These are phyloP conservation scores for Panulirus ornatus DNA, from an alignment of 1,140 invertebrate genomes.

Conservation along the genomic window DNA sequence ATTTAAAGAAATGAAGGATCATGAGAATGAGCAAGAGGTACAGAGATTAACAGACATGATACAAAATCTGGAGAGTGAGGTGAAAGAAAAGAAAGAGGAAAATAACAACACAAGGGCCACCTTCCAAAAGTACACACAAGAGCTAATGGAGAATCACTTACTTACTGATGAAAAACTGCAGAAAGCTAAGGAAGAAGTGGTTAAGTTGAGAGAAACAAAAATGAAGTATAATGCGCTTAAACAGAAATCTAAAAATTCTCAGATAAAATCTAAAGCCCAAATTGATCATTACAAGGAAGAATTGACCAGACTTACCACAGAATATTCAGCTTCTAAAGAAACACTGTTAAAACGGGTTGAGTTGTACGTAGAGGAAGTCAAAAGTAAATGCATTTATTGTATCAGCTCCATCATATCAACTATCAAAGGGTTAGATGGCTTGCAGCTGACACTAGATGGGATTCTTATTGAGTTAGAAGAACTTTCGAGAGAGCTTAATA, in stretches of 20 bases:
- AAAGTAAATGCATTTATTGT: neutral
- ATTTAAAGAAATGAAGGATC: neutral
- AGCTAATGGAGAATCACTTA: neutral
- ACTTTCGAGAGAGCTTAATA: neutral
- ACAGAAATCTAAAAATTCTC: slow-evolving; percentile 27
- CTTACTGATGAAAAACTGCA: slow-evolving; percentile 13
- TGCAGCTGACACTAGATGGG: neutral
- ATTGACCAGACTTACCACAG: neutral
- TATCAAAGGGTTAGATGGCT: neutral
- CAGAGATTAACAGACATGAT: slow-evolving; percentile 46
- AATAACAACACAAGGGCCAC: slow-evolving; percentile 11
- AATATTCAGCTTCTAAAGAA: slow-evolving; percentile 4
- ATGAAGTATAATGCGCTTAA: slow-evolving; percentile 37
- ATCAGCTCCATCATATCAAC: neutral
- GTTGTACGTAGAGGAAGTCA: slow-evolving; percentile 31
- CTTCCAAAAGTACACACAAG: slow-evolving; percentile 28
- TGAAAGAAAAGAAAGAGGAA: slow-evolving; percentile 57
- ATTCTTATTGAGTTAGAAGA: neutral
- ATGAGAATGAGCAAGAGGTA: slow-evolving; percentile 40
- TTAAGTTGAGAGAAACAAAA: neutral
- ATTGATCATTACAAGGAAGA: slow-evolving; percentile 26
- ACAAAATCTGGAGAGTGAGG: slow-evolving; percentile 38
- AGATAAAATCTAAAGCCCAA: neutral
- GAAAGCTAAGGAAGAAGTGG: neutral
- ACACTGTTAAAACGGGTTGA: slow-evolving; percentile 10